Base-by-base conservation (phyloP, 2,888 invertebrate genomes). In the Eumerus sabulonum region DNA sequence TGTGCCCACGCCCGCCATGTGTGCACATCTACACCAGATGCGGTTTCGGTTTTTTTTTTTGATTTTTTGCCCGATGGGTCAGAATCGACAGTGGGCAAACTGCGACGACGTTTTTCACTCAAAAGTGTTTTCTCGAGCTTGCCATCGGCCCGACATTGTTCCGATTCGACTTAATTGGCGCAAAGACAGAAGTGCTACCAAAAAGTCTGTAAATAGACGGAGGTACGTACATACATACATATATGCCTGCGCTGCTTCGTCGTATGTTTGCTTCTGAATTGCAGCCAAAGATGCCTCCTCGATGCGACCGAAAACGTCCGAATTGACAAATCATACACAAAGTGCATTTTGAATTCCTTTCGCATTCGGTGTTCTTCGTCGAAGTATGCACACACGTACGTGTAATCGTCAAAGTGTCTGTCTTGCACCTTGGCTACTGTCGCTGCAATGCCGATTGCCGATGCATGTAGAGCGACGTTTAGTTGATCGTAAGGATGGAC, bases 131-230 rank as follows among this genome's bases (percentile, higher is more conserved):
- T 57, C 9, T 19, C 27, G 67, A 38, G 45, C 19, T 73, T 77
- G 73, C 72, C 73, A 77, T 44, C 62, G 42, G 16, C 44, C 19
- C 36, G 44, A 13, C 16, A 12, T 16, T 7, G 27, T 12, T n/a
- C 48, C 36, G 59, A 9, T 38, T 44, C 56, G 18, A 16, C 72
- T 56, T 45, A 77, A 77, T 67, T 72, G 51, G 76, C 72, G 66
- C 72, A 66, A 50, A 67, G 72, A 62, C 67, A 73, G 73, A 77
- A 67, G 63, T 77, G 67, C 77, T 73, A 73, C 77, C 73, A 48
- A 73, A 73, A 57, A 40, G 59, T 63, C 57, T 73, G 17, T 9
- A 73, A 77, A 77, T 77, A 77, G 67, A 77, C 51, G 56, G 12
- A 53, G 50, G 67, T 14, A 9, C n/a, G 35, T 63, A n/a, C n/a